Evolutionary conservation across 2,797 vertebrate genomes (phyloP), one percentile per base, ranked within the genome.

Genomic region (Microhierax caerulescens): DNA sequence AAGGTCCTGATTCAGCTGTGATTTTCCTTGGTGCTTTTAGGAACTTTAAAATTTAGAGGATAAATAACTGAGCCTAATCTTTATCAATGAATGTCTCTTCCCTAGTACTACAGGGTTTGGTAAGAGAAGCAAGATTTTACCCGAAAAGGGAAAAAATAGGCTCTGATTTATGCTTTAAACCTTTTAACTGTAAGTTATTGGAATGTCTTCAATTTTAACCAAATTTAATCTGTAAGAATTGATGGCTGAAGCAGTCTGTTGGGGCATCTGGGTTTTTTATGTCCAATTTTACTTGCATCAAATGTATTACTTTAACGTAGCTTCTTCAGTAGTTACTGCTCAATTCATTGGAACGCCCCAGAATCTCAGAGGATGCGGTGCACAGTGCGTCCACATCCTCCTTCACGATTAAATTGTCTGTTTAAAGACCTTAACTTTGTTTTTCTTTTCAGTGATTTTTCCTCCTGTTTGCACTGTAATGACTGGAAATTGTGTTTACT

Each of bases 401-500:
- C 89, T 97, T 91, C 79, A 50, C 25, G 25, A 95, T 94, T 91
- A 91, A 86, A 92, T 91, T 77, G 69, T 57, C 80, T 34, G 17
- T 60, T 83, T 82, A 84, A 90, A 90, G 69, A 54, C 32, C 48
- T 80, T 89, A 57, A 79, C 72, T 93, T 94, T 72, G 59, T 64
- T 90, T 95, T 93, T 70, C 72, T 83, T 96, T 69, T 57, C 75
- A 73, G 59, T 69, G 95, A 59, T 91, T 77, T 92, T 94, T 94
- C 47, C 34, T 91, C 72, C 72, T 75, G 78, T 87, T 96, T 77
- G 50, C 39, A 30, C 78, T 67, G 63, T 93, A 95, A 90, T 85
- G 73, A 81, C 86, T 94, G 78, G 78, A 89, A 92, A 96, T 96
- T 91, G 84, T 85, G 75, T 92, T 88, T 74, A 45, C 79, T 57